Percentiles rank a stretch among this genome's conserved stretches.
Evolutionary conservation across 2,888 invertebrate species (phyloP).

Genomic region (Cyrtodaria siliqua): DNA sequence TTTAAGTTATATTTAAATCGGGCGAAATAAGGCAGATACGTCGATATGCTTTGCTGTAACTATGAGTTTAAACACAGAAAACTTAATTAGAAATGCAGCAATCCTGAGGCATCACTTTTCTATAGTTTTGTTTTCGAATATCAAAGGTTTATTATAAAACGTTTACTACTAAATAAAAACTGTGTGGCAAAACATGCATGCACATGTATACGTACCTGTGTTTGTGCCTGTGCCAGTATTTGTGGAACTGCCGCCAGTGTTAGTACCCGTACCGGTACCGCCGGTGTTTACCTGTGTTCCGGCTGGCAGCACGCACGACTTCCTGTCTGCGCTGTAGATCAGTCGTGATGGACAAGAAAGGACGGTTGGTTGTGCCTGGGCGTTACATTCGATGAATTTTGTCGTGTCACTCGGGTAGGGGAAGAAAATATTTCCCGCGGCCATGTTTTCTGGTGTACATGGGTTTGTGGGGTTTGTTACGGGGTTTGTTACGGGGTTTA

Average conservation of each 20-base stretch:
- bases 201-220: too few species aligned
- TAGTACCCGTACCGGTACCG: slow-evolving; percentile 14
- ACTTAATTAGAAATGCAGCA: too few species aligned
- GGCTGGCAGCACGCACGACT: slow-evolving; percentile 61
- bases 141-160: too few species aligned
- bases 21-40: too few species aligned
- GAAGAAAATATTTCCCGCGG: slow-evolving; percentile 56
- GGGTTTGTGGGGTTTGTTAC: slow-evolving; percentile 34
- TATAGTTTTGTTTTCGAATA: too few species aligned
- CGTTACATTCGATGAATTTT: slow-evolving; percentile 68
- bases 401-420: slow-evolving; percentile 59
- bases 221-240: neutral
- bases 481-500: too few species aligned
- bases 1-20: too few species aligned
- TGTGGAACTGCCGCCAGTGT: slow-evolving; percentile 4
- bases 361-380: slow-evolving; percentile 50
- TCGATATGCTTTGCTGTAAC: too few species aligned
- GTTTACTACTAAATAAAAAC: too few species aligned
- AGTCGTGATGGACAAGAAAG: slow-evolving; percentile 65
- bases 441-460: slow-evolving; percentile 57
- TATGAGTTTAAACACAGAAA: too few species aligned
- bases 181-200: too few species aligned
- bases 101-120: too few species aligned
- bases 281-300: slow-evolving; percentile 19
- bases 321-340: slow-evolving; percentile 51